These are phyloP conservation scores for Aspidoscelis tigris DNA, from an alignment of 2,113 vertebrate species.

Conservation along the genomic window DNA sequence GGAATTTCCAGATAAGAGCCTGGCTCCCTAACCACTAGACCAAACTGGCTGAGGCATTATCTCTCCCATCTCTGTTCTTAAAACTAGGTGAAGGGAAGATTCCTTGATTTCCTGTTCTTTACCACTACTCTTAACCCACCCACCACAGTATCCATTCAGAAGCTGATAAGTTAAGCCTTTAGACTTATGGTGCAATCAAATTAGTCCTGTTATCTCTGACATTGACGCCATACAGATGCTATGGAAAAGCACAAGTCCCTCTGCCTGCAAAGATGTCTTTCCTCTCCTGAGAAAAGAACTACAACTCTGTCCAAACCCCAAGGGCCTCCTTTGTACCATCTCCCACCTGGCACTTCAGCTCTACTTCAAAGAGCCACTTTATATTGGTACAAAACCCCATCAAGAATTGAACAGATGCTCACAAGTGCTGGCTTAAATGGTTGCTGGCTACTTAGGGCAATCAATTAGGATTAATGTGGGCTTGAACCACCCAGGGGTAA, in stretches of 20 bases:
- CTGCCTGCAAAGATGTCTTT: not conserved
- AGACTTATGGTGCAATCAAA: not conserved
- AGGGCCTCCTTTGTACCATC: not conserved
- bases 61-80: not conserved
- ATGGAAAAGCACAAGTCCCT: not conserved
- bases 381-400: not conserved
- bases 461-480: no score
- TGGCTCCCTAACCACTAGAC: no score
- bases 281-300: not conserved
- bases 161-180: no score
- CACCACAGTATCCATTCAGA: not conserved
- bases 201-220: not conserved
- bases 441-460: not conserved
- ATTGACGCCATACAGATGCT: no score
- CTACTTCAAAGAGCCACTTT: slow-evolving; percentile 31
- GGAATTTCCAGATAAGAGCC: no score
- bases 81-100: not conserved
- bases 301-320: not conserved
- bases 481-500: not conserved
- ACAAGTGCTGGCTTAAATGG: not conserved
- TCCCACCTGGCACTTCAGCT: slow-evolving; percentile 12
- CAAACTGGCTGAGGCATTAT: no score
- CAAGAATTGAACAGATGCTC: not conserved
- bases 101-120: not conserved
- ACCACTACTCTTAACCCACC: not conserved